Percentiles rank a stretch among this genome's conserved stretches.
Evolutionary conservation across 2,113 vertebrate genomes (phyloP).

Genomic region (Limanda limanda): DNA sequence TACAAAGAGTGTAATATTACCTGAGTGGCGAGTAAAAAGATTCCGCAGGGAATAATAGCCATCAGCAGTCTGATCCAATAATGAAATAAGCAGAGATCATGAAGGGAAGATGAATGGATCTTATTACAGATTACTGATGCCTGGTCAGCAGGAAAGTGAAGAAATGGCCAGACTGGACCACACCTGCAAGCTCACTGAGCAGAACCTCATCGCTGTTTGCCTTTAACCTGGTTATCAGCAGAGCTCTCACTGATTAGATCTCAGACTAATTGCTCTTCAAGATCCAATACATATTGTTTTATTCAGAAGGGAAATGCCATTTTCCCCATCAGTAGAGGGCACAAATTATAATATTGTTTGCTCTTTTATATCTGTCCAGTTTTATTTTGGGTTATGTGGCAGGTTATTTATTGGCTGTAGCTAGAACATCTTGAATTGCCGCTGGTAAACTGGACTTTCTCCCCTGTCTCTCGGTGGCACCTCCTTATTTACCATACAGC

Average conservation of each 20-base stretch:
- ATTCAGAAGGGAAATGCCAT: neutral
- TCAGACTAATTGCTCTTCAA: constrained; percentile 4
- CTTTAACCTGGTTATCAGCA: constrained; percentile 24
- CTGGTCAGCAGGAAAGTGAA: constrained; percentile 69
- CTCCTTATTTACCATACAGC: neutral
- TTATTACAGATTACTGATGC: constrained; percentile 63
- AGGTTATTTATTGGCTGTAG: neutral
- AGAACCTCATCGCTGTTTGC: neutral
- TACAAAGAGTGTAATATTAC: constrained; percentile 56
- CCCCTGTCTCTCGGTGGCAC: neutral
- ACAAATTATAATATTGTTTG: neutral
- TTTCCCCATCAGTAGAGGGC: neutral
- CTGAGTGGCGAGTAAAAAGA: constrained; percentile 66
- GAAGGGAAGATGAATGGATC: constrained; percentile 67
- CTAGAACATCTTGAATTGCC: neutral
- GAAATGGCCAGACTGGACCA: constrained; percentile 38
- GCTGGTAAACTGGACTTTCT: too few relatives aligned
- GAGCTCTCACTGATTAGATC: constrained; percentile 6
- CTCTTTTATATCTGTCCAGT: too few relatives aligned
- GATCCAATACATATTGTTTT: constrained; percentile 13
- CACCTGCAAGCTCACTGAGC: constrained; percentile 12
- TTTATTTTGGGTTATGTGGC: too few relatives aligned
- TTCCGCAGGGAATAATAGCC: constrained; percentile 63
- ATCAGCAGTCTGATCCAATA: constrained; percentile 63
- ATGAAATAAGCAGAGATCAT: constrained; percentile 46